Evolutionary conservation across 2,797 vertebrate species (phyloP).

Genomic region (Ateles fusciceps): DNA sequence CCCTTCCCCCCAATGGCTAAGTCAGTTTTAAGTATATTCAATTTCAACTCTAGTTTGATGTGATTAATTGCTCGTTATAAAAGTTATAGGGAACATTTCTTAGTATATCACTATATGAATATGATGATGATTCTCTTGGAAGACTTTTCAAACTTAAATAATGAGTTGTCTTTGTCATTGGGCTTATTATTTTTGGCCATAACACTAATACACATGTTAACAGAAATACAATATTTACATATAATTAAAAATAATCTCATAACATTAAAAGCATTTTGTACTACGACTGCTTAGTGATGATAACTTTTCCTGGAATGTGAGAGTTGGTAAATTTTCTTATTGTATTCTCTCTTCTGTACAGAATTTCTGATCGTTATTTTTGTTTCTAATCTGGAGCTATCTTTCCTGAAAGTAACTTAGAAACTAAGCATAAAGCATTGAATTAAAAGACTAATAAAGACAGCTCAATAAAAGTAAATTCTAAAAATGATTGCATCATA

Average conservation of each 20-base stretch:
- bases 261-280: not conserved
- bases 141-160: constrained; percentile 14
- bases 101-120: not conserved
- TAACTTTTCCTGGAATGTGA: not conserved
- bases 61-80: not conserved
- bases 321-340: not conserved
- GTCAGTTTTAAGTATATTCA: not conserved
- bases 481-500: fast-evolving
- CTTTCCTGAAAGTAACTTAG: not conserved
- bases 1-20: not conserved
- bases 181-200: not conserved
- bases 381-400: not conserved
- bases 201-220: not conserved
- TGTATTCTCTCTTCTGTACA: not conserved
- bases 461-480: not conserved
- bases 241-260: not conserved
- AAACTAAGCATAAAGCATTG: not conserved
- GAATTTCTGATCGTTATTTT: not conserved
- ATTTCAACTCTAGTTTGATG: not conserved
- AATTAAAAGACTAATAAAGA: not conserved
- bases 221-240: not conserved
- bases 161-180: not conserved
- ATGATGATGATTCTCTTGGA: not conserved
- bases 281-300: not conserved
- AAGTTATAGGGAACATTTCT: not conserved